A percentile compares a stretch with the other conserved stretches of the same genome.
These are phyloP conservation scores for Morone chrysops DNA, from an alignment of 2,113 vertebrate species.

Conservation along the genomic window DNA sequence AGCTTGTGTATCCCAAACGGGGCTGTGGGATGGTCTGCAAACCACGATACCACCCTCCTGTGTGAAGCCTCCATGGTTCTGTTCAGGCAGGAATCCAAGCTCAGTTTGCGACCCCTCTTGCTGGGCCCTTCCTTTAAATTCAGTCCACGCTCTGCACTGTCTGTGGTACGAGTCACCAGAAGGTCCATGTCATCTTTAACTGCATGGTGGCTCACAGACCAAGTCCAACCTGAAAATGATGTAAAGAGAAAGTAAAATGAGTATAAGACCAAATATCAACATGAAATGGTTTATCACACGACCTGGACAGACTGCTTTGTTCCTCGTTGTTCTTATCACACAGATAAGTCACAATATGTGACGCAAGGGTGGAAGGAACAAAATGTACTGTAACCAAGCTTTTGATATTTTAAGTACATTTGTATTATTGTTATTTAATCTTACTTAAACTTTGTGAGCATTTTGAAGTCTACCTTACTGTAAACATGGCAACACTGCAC, in stretches of 20 bases:
- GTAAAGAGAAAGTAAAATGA: neutral
- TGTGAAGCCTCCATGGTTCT: constrained; percentile 79
- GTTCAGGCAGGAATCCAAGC: constrained; percentile 66
- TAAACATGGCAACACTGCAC: no score
- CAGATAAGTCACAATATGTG: neutral
- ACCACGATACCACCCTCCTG: constrained; percentile 87
- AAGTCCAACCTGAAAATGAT: constrained; percentile 81
- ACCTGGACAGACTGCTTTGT: neutral
- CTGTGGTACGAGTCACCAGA: constrained; percentile 22
- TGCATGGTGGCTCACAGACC: constrained; percentile 66
- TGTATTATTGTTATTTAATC: no score
- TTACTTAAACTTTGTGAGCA: no score
- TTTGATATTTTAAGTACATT: no score
- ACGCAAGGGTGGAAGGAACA: neutral
- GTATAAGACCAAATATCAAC: neutral
- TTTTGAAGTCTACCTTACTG: no score
- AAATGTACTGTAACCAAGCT: neutral
- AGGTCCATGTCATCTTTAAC: constrained; percentile 83
- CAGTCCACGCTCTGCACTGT: neutral
- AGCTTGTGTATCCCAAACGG: constrained; percentile 89
- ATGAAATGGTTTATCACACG: neutral
- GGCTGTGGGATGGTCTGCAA: constrained; percentile 84
- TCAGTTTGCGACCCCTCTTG: constrained; percentile 55
- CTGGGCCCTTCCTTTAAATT: neutral
- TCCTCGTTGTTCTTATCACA: neutral